Evolutionary conservation across 1,140 invertebrate genomes (phyloP).

Genomic region (Drosophila watanabei): DNA sequence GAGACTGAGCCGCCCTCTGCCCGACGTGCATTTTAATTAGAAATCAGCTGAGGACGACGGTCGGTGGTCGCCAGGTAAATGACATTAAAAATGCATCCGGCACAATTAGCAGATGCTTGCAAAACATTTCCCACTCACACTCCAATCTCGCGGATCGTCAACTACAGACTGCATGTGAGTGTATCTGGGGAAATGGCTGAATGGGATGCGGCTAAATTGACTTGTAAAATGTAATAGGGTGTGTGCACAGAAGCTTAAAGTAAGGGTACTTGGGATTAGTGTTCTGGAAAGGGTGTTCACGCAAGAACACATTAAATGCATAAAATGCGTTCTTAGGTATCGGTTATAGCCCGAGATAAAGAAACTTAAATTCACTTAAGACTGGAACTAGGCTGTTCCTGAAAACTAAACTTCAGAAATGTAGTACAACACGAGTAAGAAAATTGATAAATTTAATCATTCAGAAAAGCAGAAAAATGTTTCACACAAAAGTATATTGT

Average conservation of each 20-base stretch:
- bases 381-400: neutral
- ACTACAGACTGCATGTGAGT: neutral
- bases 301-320: slow-evolving; percentile 2
- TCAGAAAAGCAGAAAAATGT: no score
- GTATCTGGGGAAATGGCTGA: neutral
- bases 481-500: no score
- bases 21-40: slow-evolving; percentile 71
- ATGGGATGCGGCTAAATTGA: slow-evolving; percentile 15
- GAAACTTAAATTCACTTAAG: neutral
- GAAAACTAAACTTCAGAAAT: neutral
- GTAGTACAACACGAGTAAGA: no score
- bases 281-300: neutral
- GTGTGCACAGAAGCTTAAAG: neutral
- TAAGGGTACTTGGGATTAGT: neutral
- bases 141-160: slow-evolving; percentile 5
- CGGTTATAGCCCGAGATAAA: neutral
- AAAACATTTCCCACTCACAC: slow-evolving; percentile 42
- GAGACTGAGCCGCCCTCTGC: neutral
- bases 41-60: slow-evolving; percentile 41
- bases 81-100: slow-evolving; percentile 52
- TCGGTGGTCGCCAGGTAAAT: slow-evolving; percentile 38
- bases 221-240: slow-evolving; percentile 18
- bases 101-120: slow-evolving; percentile 53
- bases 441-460: no score
- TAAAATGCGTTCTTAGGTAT: neutral